phyloP scores from a whole-genome alignment of 2,113 vertebrate species.

The Triplophysa siluroides region DNA sequence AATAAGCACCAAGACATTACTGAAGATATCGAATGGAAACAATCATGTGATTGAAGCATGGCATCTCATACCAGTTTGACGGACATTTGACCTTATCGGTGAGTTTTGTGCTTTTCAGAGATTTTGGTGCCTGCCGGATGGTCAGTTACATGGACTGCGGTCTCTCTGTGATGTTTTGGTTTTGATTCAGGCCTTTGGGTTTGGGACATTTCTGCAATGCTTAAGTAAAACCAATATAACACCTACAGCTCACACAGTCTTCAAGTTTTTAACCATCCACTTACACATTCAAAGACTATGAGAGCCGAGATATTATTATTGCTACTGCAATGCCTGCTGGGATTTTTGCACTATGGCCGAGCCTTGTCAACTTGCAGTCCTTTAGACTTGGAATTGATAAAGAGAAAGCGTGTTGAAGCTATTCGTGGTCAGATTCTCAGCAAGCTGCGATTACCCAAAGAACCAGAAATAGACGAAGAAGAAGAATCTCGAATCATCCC shows the following conservation, averaged over 20 bases:
- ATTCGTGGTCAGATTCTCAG: slow-evolving; percentile 83
- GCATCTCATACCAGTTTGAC: neutral
- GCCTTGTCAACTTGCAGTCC: slow-evolving; percentile 80
- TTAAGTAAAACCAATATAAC: slow-evolving; percentile 39
- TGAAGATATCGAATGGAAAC: neutral
- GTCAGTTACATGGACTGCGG: slow-evolving; percentile 24
- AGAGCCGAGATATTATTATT: slow-evolving; percentile 50
- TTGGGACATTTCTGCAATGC: slow-evolving; percentile 29
- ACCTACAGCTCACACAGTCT: neutral
- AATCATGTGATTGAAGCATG: slow-evolving; percentile 14
- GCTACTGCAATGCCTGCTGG: slow-evolving; percentile 62
- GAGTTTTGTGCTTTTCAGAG: slow-evolving; percentile 8
- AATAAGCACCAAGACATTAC: neutral
- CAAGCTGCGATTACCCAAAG: slow-evolving; percentile 73
- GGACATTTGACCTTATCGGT: slow-evolving; percentile 37
- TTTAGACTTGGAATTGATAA: slow-evolving; percentile 77
- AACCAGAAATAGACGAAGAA: slow-evolving; percentile 63
- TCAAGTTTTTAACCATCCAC: slow-evolving; percentile 1
- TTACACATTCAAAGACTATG: slow-evolving; percentile 48
- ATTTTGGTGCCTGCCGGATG: slow-evolving; percentile 29
- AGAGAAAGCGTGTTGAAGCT: slow-evolving; percentile 78
- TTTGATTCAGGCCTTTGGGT: slow-evolving; percentile 39
- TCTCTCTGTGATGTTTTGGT: slow-evolving; percentile 39
- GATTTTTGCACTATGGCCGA: slow-evolving; percentile 53
- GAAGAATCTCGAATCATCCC: slow-evolving; percentile 55